Evolutionary conservation across 64 coral and sea anemone species (phyloP).

Genomic region (Anthopleura sola): DNA sequence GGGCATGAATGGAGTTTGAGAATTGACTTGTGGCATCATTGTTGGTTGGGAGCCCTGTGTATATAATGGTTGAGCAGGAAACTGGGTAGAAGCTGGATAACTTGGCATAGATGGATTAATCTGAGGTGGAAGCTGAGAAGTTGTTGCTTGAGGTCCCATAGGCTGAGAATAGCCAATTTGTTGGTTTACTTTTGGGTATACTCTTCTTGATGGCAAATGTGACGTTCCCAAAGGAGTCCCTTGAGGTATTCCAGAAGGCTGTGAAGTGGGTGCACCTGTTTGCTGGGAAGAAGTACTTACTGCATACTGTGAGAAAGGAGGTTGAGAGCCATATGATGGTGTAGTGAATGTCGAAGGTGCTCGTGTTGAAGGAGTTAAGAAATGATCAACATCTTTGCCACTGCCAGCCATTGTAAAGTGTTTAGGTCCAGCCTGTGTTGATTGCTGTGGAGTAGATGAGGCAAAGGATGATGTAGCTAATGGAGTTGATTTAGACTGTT

Average conservation of each 20-base stretch:
- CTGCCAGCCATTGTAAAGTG: constrained; percentile 16
- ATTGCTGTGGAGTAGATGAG: not conserved
- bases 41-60: not conserved
- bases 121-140: not conserved
- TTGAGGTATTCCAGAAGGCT: constrained; percentile 8
- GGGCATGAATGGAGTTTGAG: not conserved
- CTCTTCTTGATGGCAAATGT: not conserved
- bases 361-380: constrained; percentile 4
- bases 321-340: not conserved
- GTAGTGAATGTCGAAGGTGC: not conserved
- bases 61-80: not conserved
- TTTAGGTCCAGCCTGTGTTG: not conserved
- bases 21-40: not conserved
- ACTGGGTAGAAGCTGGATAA: not conserved
- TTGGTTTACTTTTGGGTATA: not conserved
- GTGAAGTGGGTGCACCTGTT: not conserved
- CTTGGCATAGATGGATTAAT: not conserved
- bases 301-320: not conserved
- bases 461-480: not conserved
- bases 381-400: constrained; percentile 12
- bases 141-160: not conserved
- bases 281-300: not conserved
- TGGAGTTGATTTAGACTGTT: not conserved
- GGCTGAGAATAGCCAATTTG: not conserved
- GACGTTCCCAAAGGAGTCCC: constrained; percentile 7